Percentiles rank a stretch among this genome's conserved stretches.
Conservation (phyloP, 2,797 vertebrate species). For the Chiloscyllium punctatum region DNA sequence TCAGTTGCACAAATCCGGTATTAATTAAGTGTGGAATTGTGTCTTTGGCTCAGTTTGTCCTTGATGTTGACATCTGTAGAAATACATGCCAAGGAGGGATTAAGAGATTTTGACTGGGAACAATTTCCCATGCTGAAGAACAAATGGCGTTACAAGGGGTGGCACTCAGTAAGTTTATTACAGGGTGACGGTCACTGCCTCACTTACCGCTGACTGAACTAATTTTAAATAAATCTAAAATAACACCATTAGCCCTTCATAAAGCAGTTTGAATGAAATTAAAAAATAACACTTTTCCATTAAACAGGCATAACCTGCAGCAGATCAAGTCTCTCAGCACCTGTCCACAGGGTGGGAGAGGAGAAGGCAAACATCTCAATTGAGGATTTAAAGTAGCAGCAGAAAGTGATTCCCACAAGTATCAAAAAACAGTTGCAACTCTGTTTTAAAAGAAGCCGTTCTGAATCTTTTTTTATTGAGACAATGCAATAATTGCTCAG, state of each 20-base stretch:
- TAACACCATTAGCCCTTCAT: constrained; percentile 59
- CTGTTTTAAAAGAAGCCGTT: constrained; percentile 44
- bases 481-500: not conserved
- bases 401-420: constrained; percentile 52
- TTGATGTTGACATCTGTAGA: constrained; percentile 30
- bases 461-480: constrained; percentile 44
- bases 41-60: constrained; percentile 33
- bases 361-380: constrained; percentile 46
- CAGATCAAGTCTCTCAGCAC: constrained; percentile 53
- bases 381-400: constrained; percentile 44
- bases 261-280: constrained; percentile 70
- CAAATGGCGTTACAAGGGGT: constrained; percentile 49
- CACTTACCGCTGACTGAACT: constrained; percentile 52
- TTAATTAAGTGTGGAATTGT: constrained; percentile 38
- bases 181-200: constrained; percentile 38
- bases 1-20: not conserved
- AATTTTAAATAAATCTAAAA: constrained; percentile 49
- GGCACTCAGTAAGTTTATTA: constrained; percentile 54
- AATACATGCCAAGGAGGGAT: constrained; percentile 44
- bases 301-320: constrained; percentile 51
- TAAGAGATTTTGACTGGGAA: constrained; percentile 54
- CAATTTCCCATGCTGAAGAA: constrained; percentile 55
- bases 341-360: constrained; percentile 49
- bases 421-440: constrained; percentile 47
- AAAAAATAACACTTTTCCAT: constrained; percentile 47